Base-by-base conservation (phyloP, 2,797 vertebrate species). In the Sebastes hopkinsi region DNA sequence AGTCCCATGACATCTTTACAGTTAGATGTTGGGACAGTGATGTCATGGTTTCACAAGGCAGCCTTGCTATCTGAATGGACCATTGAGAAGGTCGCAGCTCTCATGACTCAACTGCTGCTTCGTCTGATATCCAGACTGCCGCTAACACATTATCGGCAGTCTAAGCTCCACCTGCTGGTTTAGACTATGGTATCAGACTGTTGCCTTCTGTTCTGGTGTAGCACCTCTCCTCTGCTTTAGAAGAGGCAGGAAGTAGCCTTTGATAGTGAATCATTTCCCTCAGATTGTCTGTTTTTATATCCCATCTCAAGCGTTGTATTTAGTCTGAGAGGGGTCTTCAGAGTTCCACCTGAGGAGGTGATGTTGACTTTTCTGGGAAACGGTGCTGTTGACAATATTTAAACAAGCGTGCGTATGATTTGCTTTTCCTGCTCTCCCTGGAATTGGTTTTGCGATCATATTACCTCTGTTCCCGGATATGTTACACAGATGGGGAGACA, bases 101-200 rank as follows among this genome's bases (percentile, higher is more conserved):
- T 61, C 42, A 56, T 75, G 71, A 82, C 62, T 87, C 77, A 87
- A 75, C 61, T 61, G 74, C 69, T 72, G 71, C 46, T 34, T 22
- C 11, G 20, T 34, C 11, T 62, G 30, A 62, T 1, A 62, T 22
- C 11, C 20, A 34, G 60, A 75, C 61, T 58, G 74, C 69, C 67
- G 68, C 81, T 62, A 72, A 81, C 65, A 78, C 42, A 27, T 67
- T 79, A 42, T 70, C 46, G 77, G 34, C 30, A 79, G 71, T 77
- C 18, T 83, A 72, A 89, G 87, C 89, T 85, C 88, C 84, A 91
- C 79, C 89, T 92, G 87, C 88, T 89, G 89, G 89, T 79, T 73
- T 36, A 30, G 76, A 75, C 9, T 32, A 32, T 20, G 20, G 52
- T 20, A 34, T 79, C 36, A 68, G 52, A 81, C 67, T 38, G 12